Conservation (phyloP, 2,888 invertebrate species). For the Clanis bilineata region DNA sequence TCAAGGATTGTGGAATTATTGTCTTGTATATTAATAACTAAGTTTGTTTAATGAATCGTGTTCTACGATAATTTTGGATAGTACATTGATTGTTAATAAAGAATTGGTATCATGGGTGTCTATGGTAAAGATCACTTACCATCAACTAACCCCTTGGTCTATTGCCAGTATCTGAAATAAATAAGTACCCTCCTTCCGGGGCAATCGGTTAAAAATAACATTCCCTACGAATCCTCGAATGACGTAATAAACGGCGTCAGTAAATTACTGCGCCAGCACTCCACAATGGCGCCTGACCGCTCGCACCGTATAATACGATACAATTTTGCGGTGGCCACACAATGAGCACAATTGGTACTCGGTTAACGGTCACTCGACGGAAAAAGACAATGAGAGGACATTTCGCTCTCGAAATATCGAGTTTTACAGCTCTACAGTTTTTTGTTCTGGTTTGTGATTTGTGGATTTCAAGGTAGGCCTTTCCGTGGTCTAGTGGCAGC, state of each 20-base stretch:
- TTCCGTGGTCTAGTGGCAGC: no score
- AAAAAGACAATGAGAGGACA: background rate
- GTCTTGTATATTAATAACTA: no score
- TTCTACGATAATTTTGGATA: no score
- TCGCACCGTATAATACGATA: constrained; percentile 5
- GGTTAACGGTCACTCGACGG: background rate
- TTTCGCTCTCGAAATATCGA: background rate
- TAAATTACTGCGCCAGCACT: constrained; percentile 1
- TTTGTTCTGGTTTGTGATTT: background rate
- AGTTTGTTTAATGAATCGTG: no score
- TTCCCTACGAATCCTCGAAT: background rate
- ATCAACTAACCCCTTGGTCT: no score
- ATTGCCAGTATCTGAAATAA: no score
- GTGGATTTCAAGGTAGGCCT: no score
- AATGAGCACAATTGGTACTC: constrained; percentile 12
- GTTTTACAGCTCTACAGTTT: background rate
- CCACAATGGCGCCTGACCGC: constrained; percentile 2
- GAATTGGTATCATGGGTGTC: no score
- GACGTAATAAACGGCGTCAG: background rate
- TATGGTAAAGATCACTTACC: no score
- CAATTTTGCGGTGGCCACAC: constrained; percentile 13
- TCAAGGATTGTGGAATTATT: no score
- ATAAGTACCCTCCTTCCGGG: no score
- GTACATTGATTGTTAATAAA: no score
- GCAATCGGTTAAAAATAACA: background rate